Conservation (phyloP, 2,888 invertebrate species). For the Trachelus tabidus region DNA sequence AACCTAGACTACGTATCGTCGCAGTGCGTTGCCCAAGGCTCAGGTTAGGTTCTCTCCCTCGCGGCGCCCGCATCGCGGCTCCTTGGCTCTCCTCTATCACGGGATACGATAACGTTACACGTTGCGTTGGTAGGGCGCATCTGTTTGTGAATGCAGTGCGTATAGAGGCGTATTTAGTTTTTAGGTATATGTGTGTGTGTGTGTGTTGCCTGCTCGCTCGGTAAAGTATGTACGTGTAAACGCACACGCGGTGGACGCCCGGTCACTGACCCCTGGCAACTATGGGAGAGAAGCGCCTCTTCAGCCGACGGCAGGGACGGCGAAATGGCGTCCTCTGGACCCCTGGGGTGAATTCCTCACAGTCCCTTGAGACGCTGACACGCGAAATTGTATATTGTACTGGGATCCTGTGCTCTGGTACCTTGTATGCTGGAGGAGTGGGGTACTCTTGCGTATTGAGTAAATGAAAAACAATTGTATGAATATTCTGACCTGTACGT, state of each 20-base stretch:
- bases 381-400: no score
- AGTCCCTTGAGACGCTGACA: no score
- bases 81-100: constrained; percentile 20
- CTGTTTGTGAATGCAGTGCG: constrained; percentile 20
- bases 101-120: constrained; percentile 38
- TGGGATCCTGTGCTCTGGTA: no score
- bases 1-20: constrained; percentile 50
- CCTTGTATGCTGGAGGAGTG: no score
- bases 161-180: constrained; percentile 7
- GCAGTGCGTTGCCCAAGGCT: constrained; percentile 29
- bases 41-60: not conserved
- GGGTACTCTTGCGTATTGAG: no score
- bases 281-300: not conserved
- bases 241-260: constrained; percentile 57
- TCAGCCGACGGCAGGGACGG: constrained; percentile 30
- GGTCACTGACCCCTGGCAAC: constrained; percentile 55
- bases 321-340: not conserved
- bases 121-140: constrained; percentile 34
- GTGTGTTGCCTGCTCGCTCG: constrained; percentile 19
- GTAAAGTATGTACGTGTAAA: constrained; percentile 46
- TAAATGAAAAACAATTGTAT: no score
- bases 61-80: constrained; percentile 20
- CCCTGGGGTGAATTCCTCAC: no score
- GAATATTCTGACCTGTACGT: no score
- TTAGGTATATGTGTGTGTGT: not conserved